phyloP scores from a whole-genome alignment of 1,140 invertebrate genomes.

The Lineus longissimus region DNA sequence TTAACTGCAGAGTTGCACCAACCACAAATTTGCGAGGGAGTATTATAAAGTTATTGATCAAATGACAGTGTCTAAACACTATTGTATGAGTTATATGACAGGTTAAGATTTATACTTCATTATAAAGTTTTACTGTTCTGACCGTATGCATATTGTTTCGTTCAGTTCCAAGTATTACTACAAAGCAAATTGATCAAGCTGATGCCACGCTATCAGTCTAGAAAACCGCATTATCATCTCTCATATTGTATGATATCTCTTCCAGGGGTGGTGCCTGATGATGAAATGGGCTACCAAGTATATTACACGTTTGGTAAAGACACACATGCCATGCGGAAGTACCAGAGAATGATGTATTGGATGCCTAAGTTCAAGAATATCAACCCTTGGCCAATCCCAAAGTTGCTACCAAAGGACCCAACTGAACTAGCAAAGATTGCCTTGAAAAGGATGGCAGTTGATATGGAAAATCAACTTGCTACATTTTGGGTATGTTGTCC shows the following conservation, averaged over 20 bases:
- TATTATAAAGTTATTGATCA: background rate
- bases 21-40: background rate
- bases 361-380: constrained; percentile 92
- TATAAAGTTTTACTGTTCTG: too few species aligned
- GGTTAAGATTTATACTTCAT: too few species aligned
- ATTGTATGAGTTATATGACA: too few species aligned
- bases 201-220: too few species aligned
- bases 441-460: constrained; percentile 82
- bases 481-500: constrained; percentile 63
- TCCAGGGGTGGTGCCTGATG: constrained; percentile 83
- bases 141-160: too few species aligned
- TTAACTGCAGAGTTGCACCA: background rate
- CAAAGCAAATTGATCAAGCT: too few species aligned
- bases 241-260: constrained; percentile 17
- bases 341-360: constrained; percentile 94
- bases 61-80: too few species aligned
- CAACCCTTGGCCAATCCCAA: constrained; percentile 83
- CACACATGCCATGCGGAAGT: constrained; percentile 76
- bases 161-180: too few species aligned
- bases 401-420: constrained; percentile 57
- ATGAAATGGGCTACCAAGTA: constrained; percentile 78
- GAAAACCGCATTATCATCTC: too few species aligned
- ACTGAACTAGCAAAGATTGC: constrained; percentile 81
- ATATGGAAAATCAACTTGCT: constrained; percentile 68
- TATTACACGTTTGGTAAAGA: constrained; percentile 77